Percentiles rank a stretch among this genome's conserved stretches.
phyloP scores from a whole-genome alignment of 2,888 invertebrate species.

The Meteorus cinctellus region DNA sequence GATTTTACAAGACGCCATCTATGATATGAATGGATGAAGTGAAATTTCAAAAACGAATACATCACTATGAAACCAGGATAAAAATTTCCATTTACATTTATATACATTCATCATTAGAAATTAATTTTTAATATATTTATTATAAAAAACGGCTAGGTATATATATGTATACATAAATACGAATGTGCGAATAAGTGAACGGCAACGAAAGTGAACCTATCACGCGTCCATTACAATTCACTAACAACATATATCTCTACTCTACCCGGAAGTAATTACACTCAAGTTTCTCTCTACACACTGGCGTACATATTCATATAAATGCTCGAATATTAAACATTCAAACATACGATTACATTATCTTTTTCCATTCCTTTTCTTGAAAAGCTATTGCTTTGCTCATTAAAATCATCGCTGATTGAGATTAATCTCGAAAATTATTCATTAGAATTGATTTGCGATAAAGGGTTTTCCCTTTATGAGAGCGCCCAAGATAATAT shows the following conservation, averaged over 20 bases:
- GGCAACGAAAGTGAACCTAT: conserved; percentile 39
- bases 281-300: conserved; percentile 45
- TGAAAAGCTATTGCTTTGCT: background rate
- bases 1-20: too few relatives aligned
- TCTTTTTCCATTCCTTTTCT: background rate
- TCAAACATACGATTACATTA: background rate
- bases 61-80: too few relatives aligned
- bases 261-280: conserved; percentile 48
- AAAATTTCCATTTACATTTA: background rate
- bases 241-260: conserved; percentile 11
- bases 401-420: too few relatives aligned
- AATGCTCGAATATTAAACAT: background rate
- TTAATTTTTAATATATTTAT: background rate
- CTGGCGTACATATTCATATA: conserved; percentile 12
- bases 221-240: background rate
- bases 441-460: too few relatives aligned
- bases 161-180: background rate
- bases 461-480: too few relatives aligned
- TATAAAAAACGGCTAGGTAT: too few relatives aligned
- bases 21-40: too few relatives aligned
- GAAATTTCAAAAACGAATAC: too few relatives aligned
- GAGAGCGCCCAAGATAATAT: too few relatives aligned
- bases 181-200: conserved; percentile 41
- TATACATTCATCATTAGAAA: background rate
- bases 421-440: too few relatives aligned